Percentiles rank a stretch among this genome's conserved stretches.
Evolutionary conservation across 2,888 invertebrate species (phyloP).

Genomic region (Rotaria magnacalcarata): DNA sequence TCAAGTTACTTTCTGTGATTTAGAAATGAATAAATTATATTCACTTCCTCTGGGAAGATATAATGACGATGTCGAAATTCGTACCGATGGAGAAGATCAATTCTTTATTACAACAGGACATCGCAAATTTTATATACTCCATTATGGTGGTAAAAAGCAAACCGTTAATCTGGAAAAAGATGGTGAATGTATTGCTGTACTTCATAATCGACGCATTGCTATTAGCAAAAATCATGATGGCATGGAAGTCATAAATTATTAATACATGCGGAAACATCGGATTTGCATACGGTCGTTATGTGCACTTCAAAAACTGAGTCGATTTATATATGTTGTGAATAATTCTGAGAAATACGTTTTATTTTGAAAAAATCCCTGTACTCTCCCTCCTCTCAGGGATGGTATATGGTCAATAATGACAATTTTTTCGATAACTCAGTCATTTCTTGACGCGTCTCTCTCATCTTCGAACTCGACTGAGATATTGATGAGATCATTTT

Average conservation of each 20-base stretch:
- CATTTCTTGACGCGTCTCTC: no score
- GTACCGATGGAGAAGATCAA: not conserved
- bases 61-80: not conserved
- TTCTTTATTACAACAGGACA: not conserved
- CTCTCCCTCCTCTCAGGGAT: no score
- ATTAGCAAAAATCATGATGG: not conserved
- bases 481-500: no score
- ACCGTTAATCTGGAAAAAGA: not conserved
- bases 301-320: no score
- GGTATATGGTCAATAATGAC: no score
- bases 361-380: no score
- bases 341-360: no score
- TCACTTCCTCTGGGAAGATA: not conserved
- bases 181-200: not conserved
- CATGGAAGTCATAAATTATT: not conserved
- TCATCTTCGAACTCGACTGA: no score
- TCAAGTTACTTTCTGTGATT: not conserved
- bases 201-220: not conserved
- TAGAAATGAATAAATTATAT: not conserved
- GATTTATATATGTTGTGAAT: no score
- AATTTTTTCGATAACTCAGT: no score
- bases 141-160: not conserved
- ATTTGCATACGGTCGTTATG: no score
- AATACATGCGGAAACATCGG: not conserved
- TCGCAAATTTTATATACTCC: not conserved